Base-by-base conservation (phyloP, 2,113 vertebrate genomes). In the Phyllostomus hastatus region DNA sequence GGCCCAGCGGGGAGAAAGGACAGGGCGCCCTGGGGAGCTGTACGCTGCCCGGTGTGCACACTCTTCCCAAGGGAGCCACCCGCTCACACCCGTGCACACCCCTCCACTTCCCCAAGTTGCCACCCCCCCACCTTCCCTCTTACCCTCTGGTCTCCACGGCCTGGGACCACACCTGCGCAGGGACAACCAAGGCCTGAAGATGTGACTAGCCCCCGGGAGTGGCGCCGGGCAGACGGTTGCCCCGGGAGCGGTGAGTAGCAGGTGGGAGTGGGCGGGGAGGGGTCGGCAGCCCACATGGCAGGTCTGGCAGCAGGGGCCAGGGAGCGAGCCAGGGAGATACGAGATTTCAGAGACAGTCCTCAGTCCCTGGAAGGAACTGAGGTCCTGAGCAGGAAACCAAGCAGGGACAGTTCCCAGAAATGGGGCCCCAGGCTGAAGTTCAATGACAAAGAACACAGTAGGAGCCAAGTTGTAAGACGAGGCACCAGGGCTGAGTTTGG, bases 371-470 rank as follows among this genome's bases (percentile, higher is more conserved):
- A 94, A 96, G 84, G 94, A 92, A 92, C 75, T 20, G 38, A 76
- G 76, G 24, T 90, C 75, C 75, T 31, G 33, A 92, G 46, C 96
- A 90, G 90, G 90, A 96, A 97, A 78, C 81, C 50, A 72, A 20
- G 33, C 59, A 90, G 92, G 81, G 96, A 96, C 72, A 3, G n/a
- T 97, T 95, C 97, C 61, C 90, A 95, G 94, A 97, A 97, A 88
- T 64, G 41, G 88, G 94, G 78, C 94, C 31, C 87, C 19, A 76
- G 78, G 88, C 4, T 4, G 87, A 57, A 57, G 70, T 70, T 70
- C 57, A 38, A 12, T 31, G 50, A 73, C 88, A 94, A 80, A 90
- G 96, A 48, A 59, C 92, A 94, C 89, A 66, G 76, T 14, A 67
- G 70, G 15, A 97, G 46, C 48, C 79, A 61, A 84, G 50, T n/a